These are phyloP conservation scores for Pristionchus pacificus DNA, from an alignment of 1,140 invertebrate species.

Conservation along the genomic window DNA sequence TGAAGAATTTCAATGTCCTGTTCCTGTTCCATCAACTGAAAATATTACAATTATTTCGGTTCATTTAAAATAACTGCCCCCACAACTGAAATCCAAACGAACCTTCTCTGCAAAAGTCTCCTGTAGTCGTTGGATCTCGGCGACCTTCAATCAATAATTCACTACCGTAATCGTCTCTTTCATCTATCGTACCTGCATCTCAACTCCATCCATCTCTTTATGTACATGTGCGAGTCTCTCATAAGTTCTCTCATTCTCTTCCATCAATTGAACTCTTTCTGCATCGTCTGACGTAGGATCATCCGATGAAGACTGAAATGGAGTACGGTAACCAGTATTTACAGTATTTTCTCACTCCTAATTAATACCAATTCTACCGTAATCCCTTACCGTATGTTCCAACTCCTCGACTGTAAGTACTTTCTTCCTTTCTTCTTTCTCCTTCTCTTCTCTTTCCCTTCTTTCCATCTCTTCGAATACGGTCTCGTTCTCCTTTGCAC, in stretches of 20 bases:
- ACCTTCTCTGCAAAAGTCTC: slow-evolving; percentile 95
- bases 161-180: too few species aligned
- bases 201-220: slow-evolving; percentile 57
- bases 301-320: too few species aligned
- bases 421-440: neutral
- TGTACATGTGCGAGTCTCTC: slow-evolving; percentile 40
- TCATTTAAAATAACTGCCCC: slow-evolving; percentile 2
- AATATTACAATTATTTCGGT: slow-evolving; percentile 22
- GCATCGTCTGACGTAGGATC: too few species aligned
- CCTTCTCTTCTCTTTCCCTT: neutral
- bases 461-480: neutral
- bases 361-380: too few species aligned
- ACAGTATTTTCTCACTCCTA: too few species aligned
- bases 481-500: neutral
- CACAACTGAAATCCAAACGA: slow-evolving; percentile 29
- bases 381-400: too few species aligned
- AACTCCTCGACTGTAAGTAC: neutral
- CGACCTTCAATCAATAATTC: too few species aligned
- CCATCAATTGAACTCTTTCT: slow-evolving; percentile 29
- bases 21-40: slow-evolving; percentile 64
- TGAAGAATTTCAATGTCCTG: slow-evolving; percentile 83
- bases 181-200: slow-evolving; percentile 88
- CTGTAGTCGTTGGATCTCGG: slow-evolving; percentile 91
- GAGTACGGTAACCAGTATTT: too few species aligned
- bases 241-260: slow-evolving; percentile 44